Evolutionary conservation across 2,113 vertebrate species (phyloP).

Genomic region (Ceuthmochares aereus): DNA sequence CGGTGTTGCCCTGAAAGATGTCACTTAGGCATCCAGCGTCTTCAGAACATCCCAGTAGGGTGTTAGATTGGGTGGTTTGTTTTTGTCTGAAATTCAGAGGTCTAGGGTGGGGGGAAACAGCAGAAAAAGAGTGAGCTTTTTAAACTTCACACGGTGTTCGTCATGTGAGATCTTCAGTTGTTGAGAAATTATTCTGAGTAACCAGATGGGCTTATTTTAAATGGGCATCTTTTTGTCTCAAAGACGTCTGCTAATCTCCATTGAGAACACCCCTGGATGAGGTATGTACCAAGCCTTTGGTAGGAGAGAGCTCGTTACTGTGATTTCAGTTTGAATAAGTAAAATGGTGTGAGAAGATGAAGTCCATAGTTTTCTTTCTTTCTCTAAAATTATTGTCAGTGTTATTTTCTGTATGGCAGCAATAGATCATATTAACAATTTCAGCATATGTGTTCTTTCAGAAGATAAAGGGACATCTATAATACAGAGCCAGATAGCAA

Average conservation of each 20-base stretch:
- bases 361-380: slow-evolving; percentile 43
- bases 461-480: neutral
- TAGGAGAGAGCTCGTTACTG: slow-evolving; percentile 41
- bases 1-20: neutral
- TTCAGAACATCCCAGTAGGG: slow-evolving; percentile 5
- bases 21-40: neutral
- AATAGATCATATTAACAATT: neutral
- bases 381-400: slow-evolving; percentile 36
- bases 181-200: slow-evolving; percentile 34
- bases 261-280: slow-evolving; percentile 68
- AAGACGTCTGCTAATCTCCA: slow-evolving; percentile 66
- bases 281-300: slow-evolving; percentile 71
- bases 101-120: neutral
- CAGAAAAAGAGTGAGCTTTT: slow-evolving; percentile 9
- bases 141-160: slow-evolving; percentile 31
- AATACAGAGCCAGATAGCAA: neutral
- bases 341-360: slow-evolving; percentile 59
- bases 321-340: slow-evolving; percentile 44
- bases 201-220: slow-evolving; percentile 64
- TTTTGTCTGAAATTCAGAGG: slow-evolving; percentile 22
- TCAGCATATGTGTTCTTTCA: neutral
- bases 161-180: slow-evolving; percentile 56
- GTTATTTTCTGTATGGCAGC: slow-evolving; percentile 8
- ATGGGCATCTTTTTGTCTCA: slow-evolving; percentile 74
- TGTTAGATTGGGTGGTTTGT: neutral